Evolutionary conservation across 1,140 invertebrate genomes (phyloP).

Genomic region (Drosophila bocqueti): DNA sequence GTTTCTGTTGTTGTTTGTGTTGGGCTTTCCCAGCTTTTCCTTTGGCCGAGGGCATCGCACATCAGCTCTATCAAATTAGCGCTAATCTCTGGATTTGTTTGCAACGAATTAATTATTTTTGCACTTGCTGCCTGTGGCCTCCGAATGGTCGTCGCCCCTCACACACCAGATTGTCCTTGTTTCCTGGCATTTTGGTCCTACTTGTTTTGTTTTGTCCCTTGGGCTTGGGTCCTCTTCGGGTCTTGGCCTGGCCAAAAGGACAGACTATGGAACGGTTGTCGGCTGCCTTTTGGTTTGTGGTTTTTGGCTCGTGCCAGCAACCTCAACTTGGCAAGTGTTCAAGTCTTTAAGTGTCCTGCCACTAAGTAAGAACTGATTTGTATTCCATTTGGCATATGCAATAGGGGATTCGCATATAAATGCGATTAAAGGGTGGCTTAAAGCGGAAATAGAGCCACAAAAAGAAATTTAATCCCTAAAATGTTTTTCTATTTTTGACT

Average conservation of each 20-base stretch:
- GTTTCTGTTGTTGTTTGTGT: slow-evolving; percentile 10
- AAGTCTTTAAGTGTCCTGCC: slow-evolving; percentile 41
- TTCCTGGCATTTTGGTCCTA: background rate
- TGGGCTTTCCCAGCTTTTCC: slow-evolving; percentile 13
- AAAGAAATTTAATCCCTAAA: background rate
- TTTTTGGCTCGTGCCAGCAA: slow-evolving; percentile 58
- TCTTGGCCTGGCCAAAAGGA: slow-evolving; percentile 16
- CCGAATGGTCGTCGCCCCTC: slow-evolving; percentile 3
- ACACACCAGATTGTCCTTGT: slow-evolving; percentile 31
- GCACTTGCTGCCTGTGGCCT: slow-evolving; percentile 54
- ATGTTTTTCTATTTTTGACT: background rate
- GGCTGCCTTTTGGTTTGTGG: slow-evolving; percentile 51
- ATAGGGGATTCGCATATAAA: slow-evolving; percentile 5
- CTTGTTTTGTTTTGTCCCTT: slow-evolving; percentile 2
- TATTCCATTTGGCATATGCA: slow-evolving; percentile 37
- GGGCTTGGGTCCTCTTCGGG: slow-evolving; percentile 9
- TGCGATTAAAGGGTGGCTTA: slow-evolving; percentile 8
- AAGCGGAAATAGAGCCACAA: background rate
- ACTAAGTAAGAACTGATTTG: slow-evolving; percentile 51
- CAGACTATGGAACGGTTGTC: slow-evolving; percentile 7
- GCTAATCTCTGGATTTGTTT: slow-evolving; percentile 58
- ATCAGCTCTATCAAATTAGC: slow-evolving; percentile 62
- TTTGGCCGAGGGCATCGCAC: slow-evolving; percentile 40
- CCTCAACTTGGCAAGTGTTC: slow-evolving; percentile 47
- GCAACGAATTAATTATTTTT: slow-evolving; percentile 73